Conservation (phyloP, 2,888 invertebrate genomes). For the Catonia carolina region DNA sequence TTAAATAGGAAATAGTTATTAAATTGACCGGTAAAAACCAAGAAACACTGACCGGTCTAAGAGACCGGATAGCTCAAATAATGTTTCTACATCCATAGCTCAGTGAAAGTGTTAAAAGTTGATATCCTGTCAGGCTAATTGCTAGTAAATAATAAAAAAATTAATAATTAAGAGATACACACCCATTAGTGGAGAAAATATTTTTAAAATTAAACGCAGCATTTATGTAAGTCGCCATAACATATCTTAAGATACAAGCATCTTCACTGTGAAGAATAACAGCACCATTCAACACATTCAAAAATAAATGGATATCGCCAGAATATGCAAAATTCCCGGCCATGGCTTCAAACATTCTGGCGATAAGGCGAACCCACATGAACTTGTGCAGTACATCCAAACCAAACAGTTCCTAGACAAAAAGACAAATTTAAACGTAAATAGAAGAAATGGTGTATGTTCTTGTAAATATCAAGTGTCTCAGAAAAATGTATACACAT, state of each 20-base stretch:
- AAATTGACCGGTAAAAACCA: too few species aligned
- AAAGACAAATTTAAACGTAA: too few species aligned
- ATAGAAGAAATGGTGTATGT: too few species aligned
- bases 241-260: constrained; percentile 87
- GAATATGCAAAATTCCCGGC: constrained; percentile 95
- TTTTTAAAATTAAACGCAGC: constrained; percentile 98
- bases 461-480: too few species aligned
- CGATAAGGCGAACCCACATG: constrained; percentile 95
- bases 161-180: constrained; percentile 35
- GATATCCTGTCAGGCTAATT: too few species aligned
- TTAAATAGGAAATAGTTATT: too few species aligned
- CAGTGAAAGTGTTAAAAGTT: too few species aligned
- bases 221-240: constrained; percentile 95
- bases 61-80: too few species aligned
- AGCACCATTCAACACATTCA: constrained; percentile 96
- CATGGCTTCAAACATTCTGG: constrained; percentile 97
- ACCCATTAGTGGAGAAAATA: constrained; percentile 95
- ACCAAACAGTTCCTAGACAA: constrained; percentile 56
- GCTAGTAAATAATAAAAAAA: too few species aligned
- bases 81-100: too few species aligned
- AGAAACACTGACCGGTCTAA: too few species aligned
- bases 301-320: constrained; percentile 92
- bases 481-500: too few species aligned
- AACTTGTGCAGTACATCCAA: constrained; percentile 97
- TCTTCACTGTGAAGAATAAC: constrained; percentile 96